Percentiles rank a stretch among this genome's conserved stretches.
Evolutionary conservation across 2,113 vertebrate species (phyloP).

Genomic region (Trematocara variabile): DNA sequence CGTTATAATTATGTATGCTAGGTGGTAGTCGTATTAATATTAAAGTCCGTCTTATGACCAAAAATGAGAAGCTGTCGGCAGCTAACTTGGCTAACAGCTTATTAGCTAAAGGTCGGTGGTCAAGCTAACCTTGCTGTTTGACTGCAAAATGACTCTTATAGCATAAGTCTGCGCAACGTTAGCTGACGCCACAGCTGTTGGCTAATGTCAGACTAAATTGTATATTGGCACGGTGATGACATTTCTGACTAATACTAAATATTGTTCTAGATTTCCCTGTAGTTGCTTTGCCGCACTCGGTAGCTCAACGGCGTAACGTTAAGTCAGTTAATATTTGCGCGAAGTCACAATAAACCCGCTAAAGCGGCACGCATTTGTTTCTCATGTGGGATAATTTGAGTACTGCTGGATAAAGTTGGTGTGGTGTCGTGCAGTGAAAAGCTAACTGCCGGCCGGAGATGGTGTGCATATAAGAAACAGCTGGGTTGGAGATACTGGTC

Average conservation of each 20-base stretch:
- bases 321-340: background rate
- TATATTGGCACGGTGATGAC: background rate
- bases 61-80: background rate
- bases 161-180: background rate
- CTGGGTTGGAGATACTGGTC: conserved; percentile 32
- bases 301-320: background rate
- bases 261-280: background rate
- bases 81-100: conserved; percentile 48
- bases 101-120: conserved; percentile 65
- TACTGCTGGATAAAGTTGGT: background rate
- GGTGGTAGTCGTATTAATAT: background rate
- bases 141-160: background rate
- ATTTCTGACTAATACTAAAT: background rate
- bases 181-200: background rate
- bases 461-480: conserved; percentile 27
- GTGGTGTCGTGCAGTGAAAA: background rate
- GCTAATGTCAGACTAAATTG: background rate
- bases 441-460: conserved; percentile 22
- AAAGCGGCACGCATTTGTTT: background rate
- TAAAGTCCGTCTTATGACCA: background rate
- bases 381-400: background rate
- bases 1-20: background rate
- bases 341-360: background rate
- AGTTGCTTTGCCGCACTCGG: background rate
- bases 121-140: conserved; percentile 51